Evolutionary conservation across 92 coral and sea anemone species (phyloP).

Genomic region (Desmophyllum pertusum): DNA sequence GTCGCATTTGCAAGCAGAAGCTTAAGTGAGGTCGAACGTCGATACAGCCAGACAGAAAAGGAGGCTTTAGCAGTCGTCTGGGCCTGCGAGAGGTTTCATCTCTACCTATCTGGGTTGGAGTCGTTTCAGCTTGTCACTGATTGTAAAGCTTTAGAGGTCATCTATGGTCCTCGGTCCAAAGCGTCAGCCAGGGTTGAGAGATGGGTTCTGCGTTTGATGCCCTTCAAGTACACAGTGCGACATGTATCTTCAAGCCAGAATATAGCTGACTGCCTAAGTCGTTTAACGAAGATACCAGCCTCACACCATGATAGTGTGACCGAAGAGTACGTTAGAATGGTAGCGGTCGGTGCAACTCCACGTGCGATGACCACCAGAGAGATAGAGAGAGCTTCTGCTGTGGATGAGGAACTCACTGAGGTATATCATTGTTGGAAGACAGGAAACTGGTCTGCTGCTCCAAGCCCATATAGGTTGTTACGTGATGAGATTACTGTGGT

Average conservation of each 20-base stretch:
- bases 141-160: slow-evolving; percentile 32
- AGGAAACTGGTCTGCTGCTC: too few species aligned
- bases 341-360: slow-evolving; percentile 22
- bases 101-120: slow-evolving; percentile 20
- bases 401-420: slow-evolving; percentile 27
- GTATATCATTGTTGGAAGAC: slow-evolving; percentile 12
- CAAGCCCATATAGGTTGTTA: too few species aligned
- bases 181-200: background rate
- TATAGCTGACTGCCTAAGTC: slow-evolving; percentile 30
- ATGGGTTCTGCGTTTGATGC: background rate
- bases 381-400: slow-evolving; percentile 42
- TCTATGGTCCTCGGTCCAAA: slow-evolving; percentile 20
- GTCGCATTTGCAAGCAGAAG: slow-evolving; percentile 13
- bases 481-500: too few species aligned
- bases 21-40: slow-evolving; percentile 4
- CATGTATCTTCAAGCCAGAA: slow-evolving; percentile 8
- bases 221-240: slow-evolving; percentile 13
- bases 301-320: background rate
- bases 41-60: slow-evolving; percentile 19
- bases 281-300: slow-evolving; percentile 3
- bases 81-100: background rate
- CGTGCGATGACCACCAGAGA: background rate
- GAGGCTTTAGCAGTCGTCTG: background rate
- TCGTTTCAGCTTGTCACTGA: slow-evolving; percentile 15
- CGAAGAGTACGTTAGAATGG: slow-evolving; percentile 14